Evolutionary conservation across 2,888 invertebrate species (phyloP), one percentile per base, ranked within the genome.

Genomic region (Dexiosoma caninum): DNA sequence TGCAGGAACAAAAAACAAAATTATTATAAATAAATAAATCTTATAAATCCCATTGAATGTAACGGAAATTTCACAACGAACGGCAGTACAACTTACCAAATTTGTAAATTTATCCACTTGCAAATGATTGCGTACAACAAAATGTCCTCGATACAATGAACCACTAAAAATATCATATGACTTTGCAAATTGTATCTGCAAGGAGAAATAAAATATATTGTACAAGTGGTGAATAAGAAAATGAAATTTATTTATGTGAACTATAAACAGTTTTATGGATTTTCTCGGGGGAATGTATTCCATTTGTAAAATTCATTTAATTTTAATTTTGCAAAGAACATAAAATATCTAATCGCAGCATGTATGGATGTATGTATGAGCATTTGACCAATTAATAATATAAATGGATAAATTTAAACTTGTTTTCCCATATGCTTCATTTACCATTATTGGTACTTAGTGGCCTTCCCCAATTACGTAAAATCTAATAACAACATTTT

Each of bases 61-160:
- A 70, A 46, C 40, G 30, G 16, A 66, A 64, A 74, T 46, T 55
- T 62, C 46, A 16, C 19, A 64, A 19, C 21, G 14, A 19, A 32
- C 14, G 14, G 19, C 32, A 49, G 9, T 30, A 37, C 59, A 14
- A 85, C 88, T 85, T 85, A 90, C 90, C 86, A 90, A 84, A 86
- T 90, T 90, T 83, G 87, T 87, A 77, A 86, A 86, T 84, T 90
- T 90, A 83, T 90, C 90, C 76, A 86, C 83, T 87, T 90, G 90
- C 62, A 90, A 84, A 84, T 90, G 90, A 88, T 90, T 90, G 79
- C 89, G 88, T 70, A 90, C 83, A 78, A 90, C 86, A 78, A 90
- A 85, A 83, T 87, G 86, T 59, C 85, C 90, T 53, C 84, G 85
- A 85, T 90, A 90, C 60, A 86, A 86, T 66, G 87, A 85, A 60